Base-by-base conservation (phyloP, 2,797 vertebrate species). In the Numenius phaeopus region DNA sequence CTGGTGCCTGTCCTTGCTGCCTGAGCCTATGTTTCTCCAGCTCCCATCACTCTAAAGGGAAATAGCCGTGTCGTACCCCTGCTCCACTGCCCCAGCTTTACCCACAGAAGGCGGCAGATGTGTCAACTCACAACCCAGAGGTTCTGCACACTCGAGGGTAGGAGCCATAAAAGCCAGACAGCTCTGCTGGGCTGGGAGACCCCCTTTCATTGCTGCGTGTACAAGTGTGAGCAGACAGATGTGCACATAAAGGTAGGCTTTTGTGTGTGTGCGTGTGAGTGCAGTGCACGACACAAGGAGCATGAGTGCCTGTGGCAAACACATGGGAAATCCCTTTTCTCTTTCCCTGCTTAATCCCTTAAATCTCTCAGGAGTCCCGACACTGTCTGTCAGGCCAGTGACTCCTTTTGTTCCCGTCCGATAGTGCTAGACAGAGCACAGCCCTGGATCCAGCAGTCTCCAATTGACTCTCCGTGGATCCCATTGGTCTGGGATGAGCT, bases 41-140 rank as follows among this genome's bases (percentile, higher is more conserved):
- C 67, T 79, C 10, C 66, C 64, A 7, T 2, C 47, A 14, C 0
- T 0, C 7, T 19, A 8, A 18, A 65, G 66, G 24, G 50, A 59
- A 59, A 54, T 4, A 30, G 34, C 22, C 3, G 0, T 46, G 50
- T n/a, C 1, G 0, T 23, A 20, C 7, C 65, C 32, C 44, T 6
- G 20, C 17, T 46, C 39, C 20, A 1, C 69, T 42, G 29, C 29
- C 49, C n/a, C n/a, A 54, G 81, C 66, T 70, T 40, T 19, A 7
- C 81, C 34, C 9, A 0, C 46, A 24, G 65, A 44, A 91, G 49
- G 22, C 6, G 22, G 39, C 32, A 37, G 52, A 29, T 0, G 2
- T 44, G 27, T 10, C 66, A 47, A 2, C 50, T 59, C 6, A 0
- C 39, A 34, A 5, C 24, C 17, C 40, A 17, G 65, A 12, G 3